Evolutionary conservation across 2,888 invertebrate genomes (phyloP).

Genomic region (Pharmacophagus antenor): DNA sequence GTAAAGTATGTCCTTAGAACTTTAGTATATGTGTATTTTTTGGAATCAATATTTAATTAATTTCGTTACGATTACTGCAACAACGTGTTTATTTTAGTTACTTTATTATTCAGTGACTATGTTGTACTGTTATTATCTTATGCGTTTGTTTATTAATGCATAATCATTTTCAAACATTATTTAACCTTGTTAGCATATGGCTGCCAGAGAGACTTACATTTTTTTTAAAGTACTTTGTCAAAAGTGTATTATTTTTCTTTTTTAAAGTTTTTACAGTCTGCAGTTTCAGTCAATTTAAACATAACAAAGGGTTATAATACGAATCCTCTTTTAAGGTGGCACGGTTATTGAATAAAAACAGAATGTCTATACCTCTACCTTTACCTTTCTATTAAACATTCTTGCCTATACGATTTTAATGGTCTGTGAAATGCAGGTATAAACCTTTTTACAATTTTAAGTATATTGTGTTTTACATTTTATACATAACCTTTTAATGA

Average conservation of each 20-base stretch:
- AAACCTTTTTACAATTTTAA: constrained; percentile 10
- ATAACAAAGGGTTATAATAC: constrained; percentile 63
- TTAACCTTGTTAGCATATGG: neutral
- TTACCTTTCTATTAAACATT: constrained; percentile 50
- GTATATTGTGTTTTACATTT: neutral
- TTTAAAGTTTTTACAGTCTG: constrained; percentile 41
- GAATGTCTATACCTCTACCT: constrained; percentile 52
- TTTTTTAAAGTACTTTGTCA: constrained; percentile 20
- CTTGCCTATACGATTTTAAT: constrained; percentile 59
- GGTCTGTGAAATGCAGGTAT: constrained; percentile 63
- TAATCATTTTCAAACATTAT: neutral
- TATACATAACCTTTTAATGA: neutral
- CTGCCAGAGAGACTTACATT: neutral
- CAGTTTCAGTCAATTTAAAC: constrained; percentile 62
- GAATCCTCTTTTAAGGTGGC: constrained; percentile 54
- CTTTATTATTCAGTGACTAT: too few species aligned
- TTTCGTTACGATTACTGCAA: neutral
- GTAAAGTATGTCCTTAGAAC: too few species aligned
- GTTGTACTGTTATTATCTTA: too few species aligned
- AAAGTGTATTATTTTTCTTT: constrained; percentile 12
- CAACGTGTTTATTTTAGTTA: constrained; percentile 1
- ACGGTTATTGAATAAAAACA: constrained; percentile 66
- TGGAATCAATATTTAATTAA: too few species aligned
- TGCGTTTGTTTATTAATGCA: neutral
- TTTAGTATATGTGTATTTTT: too few species aligned